These are phyloP conservation scores for Tortrix viridana DNA, from an alignment of 2,888 invertebrate species.

Conservation along the genomic window DNA sequence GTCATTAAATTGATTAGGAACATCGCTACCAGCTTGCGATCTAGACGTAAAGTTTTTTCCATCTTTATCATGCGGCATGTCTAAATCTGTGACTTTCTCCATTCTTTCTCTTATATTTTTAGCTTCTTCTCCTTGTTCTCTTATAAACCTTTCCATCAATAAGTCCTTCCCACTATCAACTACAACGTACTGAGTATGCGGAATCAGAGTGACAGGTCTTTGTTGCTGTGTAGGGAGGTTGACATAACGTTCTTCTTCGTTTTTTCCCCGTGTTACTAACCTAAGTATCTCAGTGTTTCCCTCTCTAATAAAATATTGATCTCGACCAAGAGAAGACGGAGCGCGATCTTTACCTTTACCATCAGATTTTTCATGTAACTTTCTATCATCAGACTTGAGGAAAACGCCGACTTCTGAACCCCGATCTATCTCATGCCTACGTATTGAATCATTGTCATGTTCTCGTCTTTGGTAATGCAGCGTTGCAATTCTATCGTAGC, in stretches of 20 bases:
- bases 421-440: conserved; percentile 90
- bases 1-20: conserved; percentile 64
- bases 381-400: conserved; percentile 69
- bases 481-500: conserved; percentile 80
- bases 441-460: conserved; percentile 88
- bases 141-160: conserved; percentile 92
- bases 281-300: conserved; percentile 93
- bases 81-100: conserved; percentile 72
- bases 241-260: conserved; percentile 86
- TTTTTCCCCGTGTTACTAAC: conserved; percentile 89
- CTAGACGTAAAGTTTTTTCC: conserved; percentile 77
- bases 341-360: conserved; percentile 61
- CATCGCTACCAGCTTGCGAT: conserved; percentile 61
- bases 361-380: conserved; percentile 59
- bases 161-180: conserved; percentile 93
- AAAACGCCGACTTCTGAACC: conserved; percentile 87
- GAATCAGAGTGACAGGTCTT: conserved; percentile 82
- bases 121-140: conserved; percentile 89
- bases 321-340: conserved; percentile 80
- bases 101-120: conserved; percentile 83
- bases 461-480: conserved; percentile 79
- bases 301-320: conserved; percentile 91
- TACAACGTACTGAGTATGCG: conserved; percentile 85
- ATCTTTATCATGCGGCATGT: conserved; percentile 79
- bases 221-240: conserved; percentile 81